Base-by-base conservation (phyloP, 1,140 invertebrate genomes). In the Pygmarrhopalites habei region DNA sequence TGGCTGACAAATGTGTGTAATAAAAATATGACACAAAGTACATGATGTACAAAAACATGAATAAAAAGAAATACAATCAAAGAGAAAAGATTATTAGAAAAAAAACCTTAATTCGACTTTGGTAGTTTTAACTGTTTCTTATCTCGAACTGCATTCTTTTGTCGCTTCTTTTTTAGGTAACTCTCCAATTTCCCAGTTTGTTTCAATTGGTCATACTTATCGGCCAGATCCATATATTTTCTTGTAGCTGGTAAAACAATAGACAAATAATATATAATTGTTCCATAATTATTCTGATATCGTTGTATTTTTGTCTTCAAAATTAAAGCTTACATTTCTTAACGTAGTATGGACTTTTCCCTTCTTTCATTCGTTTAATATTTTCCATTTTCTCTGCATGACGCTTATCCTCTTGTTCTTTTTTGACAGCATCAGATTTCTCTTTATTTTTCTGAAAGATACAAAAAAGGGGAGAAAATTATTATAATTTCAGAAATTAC, bases 251-350 rank as follows among this genome's bases (percentile, higher is more conserved):
- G 41, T 83, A 57, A 68, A 41, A n/a, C 28, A 62, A 57, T 30
- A 56, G 29, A 59, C 21, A 17, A 14, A 53, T 25, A 12, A 28
- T 47, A 25, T 15, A 12, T 47, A 55, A 0, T 17, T 57, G 26
- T 52, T 58, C 29, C 46, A 60, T 49, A 43, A n/a, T n/a, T n/a
- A n/a, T n/a, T n/a, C n/a, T n/a, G n/a, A n/a, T n/a, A n/a, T n/a
- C n/a, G n/a, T n/a, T n/a, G n/a, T n/a, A n/a, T n/a, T n/a, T n/a
- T n/a, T n/a, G n/a, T n/a, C n/a, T n/a, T n/a, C n/a, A n/a, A n/a
- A n/a, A n/a, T n/a, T 35, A 5, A 51, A 65, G 78, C 80, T 83
- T 82, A 92, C 89, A 86, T 83, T 91, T 92, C 72, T 86, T 91
- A 58, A 86, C 80, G 71, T 83, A 90, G 30, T 78, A 76, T 28